These are phyloP conservation scores for Sterna hirundo DNA, from an alignment of 2,113 vertebrate species.

Conservation along the genomic window DNA sequence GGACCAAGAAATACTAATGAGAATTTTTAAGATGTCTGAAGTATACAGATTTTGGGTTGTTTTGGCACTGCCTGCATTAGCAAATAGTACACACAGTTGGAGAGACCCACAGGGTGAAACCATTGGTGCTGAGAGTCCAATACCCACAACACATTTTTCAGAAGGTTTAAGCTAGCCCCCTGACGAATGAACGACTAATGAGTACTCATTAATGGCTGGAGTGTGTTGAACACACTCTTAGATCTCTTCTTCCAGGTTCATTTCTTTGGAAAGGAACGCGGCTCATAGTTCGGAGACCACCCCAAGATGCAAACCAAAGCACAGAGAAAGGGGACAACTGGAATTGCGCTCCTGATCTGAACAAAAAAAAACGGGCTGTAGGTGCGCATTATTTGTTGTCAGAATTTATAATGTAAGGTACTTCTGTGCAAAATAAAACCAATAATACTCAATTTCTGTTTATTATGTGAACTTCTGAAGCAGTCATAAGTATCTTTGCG, in stretches of 20 bases:
- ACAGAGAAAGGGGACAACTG: neutral
- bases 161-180: neutral
- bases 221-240: neutral
- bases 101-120: neutral
- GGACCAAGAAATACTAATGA: neutral
- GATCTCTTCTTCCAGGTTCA: neutral
- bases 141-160: neutral
- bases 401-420: neutral
- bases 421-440: neutral
- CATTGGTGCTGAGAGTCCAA: neutral
- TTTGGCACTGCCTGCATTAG: neutral
- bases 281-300: neutral
- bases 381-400: neutral
- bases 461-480: neutral
- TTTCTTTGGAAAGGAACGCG: neutral
- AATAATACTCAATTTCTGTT: neutral
- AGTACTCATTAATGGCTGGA: neutral
- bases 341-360: neutral
- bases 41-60: neutral
- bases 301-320: neutral
- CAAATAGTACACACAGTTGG: neutral
- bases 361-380: neutral
- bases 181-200: neutral
- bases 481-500: neutral
- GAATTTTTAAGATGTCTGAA: neutral